A percentile compares a stretch with the other conserved stretches of the same genome.
Evolutionary conservation across 2,797 vertebrate genomes (phyloP).

Genomic region (Merluccius polli): DNA sequence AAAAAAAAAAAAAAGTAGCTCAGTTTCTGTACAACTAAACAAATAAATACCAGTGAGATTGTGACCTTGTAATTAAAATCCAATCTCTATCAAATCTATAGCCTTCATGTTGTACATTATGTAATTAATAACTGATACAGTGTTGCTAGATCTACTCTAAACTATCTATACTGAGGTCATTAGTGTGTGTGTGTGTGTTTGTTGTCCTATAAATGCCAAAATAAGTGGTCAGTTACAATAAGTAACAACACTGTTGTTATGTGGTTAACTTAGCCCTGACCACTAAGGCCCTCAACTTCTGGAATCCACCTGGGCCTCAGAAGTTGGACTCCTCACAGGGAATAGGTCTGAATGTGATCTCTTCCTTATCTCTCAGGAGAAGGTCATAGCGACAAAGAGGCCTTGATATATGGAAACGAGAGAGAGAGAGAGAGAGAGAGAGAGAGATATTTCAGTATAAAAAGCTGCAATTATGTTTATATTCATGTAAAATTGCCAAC

Average conservation of each 20-base stretch:
- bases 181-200: not conserved
- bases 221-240: not conserved
- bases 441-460: not conserved
- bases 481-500: not conserved
- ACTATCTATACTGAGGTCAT: not conserved
- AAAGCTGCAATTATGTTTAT: not conserved
- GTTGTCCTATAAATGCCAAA: not conserved
- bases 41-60: no score
- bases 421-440: not conserved
- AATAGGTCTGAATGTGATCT: conserved; percentile 64
- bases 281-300: not conserved
- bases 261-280: not conserved
- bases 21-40: no score
- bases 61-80: no score
- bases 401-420: conserved; percentile 40
- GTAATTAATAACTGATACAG: no score
- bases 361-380: conserved; percentile 58
- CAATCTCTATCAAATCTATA: no score
- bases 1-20: no score
- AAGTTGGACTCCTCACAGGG: conserved; percentile 68
- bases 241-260: not conserved
- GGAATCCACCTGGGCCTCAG: conserved; percentile 43
- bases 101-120: no score
- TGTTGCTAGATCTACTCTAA: not conserved
- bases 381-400: conserved; percentile 74